Evolutionary conservation across 2,113 vertebrate genomes (phyloP), one percentile per base, ranked within the genome.

Genomic region (Melanotaenia duboulayi): DNA sequence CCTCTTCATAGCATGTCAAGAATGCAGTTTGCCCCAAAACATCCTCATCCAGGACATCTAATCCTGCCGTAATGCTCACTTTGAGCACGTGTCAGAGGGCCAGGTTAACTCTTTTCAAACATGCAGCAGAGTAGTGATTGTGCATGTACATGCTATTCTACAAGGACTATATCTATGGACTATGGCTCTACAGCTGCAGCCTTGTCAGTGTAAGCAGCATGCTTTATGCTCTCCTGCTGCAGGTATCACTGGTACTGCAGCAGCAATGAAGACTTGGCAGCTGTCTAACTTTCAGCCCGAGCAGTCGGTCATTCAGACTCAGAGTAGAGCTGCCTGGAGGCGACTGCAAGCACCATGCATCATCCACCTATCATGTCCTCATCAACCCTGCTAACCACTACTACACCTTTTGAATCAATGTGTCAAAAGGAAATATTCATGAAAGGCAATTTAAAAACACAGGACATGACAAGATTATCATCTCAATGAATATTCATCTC

Each of bases 371-470:
- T 81, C 76, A 74, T 9, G 57, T 58, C 51, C 52, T 58, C 52
- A 58, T 76, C 62, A 50, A 35, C 63, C 37, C 77, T 71, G 65
- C 76, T 75, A 51, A 66, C 75, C 66, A 46, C 60, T 40, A 44
- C n/a, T 67, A 64, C 40, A 2, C 16, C 51, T 17, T 42, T 61
- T 62, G 62, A 76, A 77, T 75, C 73, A 56, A 39, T 0, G 8
- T 55, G 66, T 82, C 62, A 55, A 40, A 28, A 24, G 55, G 56
- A 84, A 75, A 78, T 73, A 73, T 85, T 81, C 78, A 83, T 71
- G 79, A 80, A 81, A 77, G 64, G 73, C 72, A 81, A 86, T 89
- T 35, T 87, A 87, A 85, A 78, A 86, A 84, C 76, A 83, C 67
- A 65, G 69, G 77, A 59, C 64, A 55, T 83, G 83, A 84, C 79